Conservation (phyloP, 2,888 invertebrate species). For the Caenorhabditis drosophilae region DNA sequence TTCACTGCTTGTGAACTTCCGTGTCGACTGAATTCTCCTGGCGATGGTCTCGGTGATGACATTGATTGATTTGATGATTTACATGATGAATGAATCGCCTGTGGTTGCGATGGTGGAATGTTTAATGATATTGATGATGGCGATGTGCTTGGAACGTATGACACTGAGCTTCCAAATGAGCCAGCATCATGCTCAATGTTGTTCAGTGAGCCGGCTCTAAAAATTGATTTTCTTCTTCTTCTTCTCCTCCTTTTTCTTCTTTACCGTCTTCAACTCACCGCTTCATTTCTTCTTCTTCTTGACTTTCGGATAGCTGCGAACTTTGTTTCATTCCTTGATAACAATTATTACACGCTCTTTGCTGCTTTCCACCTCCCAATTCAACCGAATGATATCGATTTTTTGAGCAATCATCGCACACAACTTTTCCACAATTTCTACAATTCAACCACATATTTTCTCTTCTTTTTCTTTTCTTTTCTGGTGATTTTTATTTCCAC, state of each 20-base stretch:
- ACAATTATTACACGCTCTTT: conserved; percentile 42
- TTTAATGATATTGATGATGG: conserved; percentile 25
- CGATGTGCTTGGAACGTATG: conserved; percentile 10
- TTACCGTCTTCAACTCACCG: not conserved
- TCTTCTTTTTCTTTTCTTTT: too few species aligned
- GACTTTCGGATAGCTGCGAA: not conserved
- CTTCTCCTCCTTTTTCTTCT: not conserved
- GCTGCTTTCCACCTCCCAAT: conserved; percentile 34
- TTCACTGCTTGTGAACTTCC: conserved; percentile 30
- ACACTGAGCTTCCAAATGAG: not conserved
- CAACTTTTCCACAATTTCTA: conserved; percentile 43
- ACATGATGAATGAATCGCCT: conserved; percentile 14
- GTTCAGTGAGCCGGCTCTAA: not conserved
- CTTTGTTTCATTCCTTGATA: conserved; percentile 42
- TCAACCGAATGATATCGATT: conserved; percentile 25
- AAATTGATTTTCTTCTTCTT: not conserved
- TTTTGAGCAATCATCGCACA: conserved; percentile 41
- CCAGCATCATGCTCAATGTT: not conserved
- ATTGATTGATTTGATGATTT: conserved; percentile 31
- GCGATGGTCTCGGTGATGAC: conserved; percentile 19
- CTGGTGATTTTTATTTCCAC: too few species aligned
- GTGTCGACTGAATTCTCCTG: conserved; percentile 24
- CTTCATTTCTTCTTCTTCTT: not conserved
- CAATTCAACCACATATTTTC: too few species aligned
- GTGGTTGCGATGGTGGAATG: conserved; percentile 14